Conservation (phyloP, 2,113 vertebrate genomes). For the Columba livia region DNA sequence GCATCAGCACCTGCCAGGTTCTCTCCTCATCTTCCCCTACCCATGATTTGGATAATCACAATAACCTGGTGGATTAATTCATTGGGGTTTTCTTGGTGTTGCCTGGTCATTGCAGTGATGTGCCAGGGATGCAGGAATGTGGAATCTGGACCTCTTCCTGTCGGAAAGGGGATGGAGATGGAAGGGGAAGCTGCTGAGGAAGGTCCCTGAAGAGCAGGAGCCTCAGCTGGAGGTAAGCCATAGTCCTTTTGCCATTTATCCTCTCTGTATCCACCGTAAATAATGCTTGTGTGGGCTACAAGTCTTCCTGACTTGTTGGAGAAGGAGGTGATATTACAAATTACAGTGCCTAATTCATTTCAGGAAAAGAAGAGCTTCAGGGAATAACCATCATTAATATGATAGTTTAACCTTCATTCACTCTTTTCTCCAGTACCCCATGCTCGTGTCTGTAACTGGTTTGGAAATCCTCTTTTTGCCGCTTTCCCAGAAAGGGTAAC, state of each 20-base stretch:
- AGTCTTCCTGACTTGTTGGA: neutral
- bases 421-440: rapidly evolving
- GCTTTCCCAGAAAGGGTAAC: neutral
- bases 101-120: neutral
- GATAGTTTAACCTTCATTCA: neutral
- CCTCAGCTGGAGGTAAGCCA: neutral
- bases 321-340: neutral
- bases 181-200: neutral
- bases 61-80: neutral
- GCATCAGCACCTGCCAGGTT: rapidly evolving
- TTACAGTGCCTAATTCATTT: rapidly evolving
- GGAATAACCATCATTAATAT: neutral
- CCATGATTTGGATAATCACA: neutral
- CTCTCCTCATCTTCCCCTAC: neutral
- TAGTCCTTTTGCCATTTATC: neutral
- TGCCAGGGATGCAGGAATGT: neutral
- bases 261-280: neutral
- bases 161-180: neutral
- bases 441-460: neutral
- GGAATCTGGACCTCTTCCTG: neutral
- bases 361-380: neutral
- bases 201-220: neutral
- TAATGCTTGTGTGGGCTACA: neutral
- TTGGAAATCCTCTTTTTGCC: neutral
- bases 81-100: neutral